These are phyloP conservation scores for Porites cylindrica DNA, from an alignment of 92 coral and sea anemone species.

Conservation along the genomic window DNA sequence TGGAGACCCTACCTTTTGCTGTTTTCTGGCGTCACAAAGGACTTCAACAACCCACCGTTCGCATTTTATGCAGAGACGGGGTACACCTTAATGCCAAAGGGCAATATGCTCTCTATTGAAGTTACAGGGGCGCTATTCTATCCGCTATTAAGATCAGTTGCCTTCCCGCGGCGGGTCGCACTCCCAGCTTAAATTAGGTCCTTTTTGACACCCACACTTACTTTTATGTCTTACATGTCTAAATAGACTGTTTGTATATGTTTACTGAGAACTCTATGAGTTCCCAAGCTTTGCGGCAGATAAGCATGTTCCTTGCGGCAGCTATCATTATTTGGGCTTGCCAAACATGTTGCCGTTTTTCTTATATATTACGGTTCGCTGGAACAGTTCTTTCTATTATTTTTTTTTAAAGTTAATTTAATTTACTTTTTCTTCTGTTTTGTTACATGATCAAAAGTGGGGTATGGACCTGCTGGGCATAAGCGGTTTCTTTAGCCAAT, in stretches of 20 bases:
- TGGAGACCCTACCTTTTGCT: too few relatives aligned
- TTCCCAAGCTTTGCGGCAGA: neutral
- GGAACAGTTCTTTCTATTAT: neutral
- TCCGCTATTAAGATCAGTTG: neutral
- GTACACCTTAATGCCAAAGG: too few relatives aligned
- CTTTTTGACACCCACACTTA: neutral
- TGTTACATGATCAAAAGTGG: neutral
- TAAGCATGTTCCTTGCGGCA: constrained; percentile 8
- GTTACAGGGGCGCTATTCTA: neutral
- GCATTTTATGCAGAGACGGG: too few relatives aligned
- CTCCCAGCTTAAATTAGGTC: neutral
- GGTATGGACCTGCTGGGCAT: too few relatives aligned
- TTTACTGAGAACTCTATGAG: neutral
- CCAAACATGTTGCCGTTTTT: constrained; percentile 15
- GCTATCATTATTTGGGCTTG: neutral
- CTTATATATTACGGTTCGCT: neutral
- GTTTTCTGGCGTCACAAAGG: too few relatives aligned
- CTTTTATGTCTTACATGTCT: too few relatives aligned
- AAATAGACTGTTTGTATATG: neutral
- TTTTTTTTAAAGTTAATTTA: neutral
- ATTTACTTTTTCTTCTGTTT: neutral
- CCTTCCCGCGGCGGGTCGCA: too few relatives aligned
- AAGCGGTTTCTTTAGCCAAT: too few relatives aligned
- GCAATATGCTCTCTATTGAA: too few relatives aligned
- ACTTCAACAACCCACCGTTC: too few relatives aligned